Conservation (phyloP, 2,797 vertebrate genomes). For the Lates japonicus region DNA sequence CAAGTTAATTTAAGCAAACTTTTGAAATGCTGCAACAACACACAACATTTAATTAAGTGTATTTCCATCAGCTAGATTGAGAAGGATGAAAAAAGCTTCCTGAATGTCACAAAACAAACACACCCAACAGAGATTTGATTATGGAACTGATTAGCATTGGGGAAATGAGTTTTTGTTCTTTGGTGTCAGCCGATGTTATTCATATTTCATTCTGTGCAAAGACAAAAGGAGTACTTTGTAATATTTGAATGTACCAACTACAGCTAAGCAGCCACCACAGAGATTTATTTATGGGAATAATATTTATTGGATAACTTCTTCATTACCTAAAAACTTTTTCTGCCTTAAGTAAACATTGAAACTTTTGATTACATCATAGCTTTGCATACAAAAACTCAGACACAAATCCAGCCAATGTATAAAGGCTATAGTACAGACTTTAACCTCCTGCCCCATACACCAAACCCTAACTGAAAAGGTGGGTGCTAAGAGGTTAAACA, state of each 20-base stretch:
- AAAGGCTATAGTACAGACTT: neutral
- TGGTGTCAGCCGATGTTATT: conserved; percentile 34
- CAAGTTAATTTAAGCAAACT: conserved; percentile 41
- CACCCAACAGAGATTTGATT: conserved; percentile 54
- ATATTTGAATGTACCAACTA: conserved; percentile 6
- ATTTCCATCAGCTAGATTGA: conserved; percentile 26
- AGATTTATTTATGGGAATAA: conserved; percentile 19
- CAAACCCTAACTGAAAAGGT: too few species aligned
- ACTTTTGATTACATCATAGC: conserved; percentile 7
- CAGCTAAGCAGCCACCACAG: conserved; percentile 6
- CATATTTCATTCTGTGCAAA: conserved; percentile 30
- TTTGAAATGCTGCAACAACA: conserved; percentile 31
- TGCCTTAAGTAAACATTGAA: neutral
- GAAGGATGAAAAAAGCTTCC: conserved; percentile 23
- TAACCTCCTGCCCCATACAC: too few species aligned
- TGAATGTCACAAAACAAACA: conserved; percentile 50
- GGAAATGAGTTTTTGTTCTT: conserved; percentile 45
- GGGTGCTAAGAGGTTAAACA: neutral
- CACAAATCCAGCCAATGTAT: neutral
- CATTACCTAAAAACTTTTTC: conserved; percentile 20
- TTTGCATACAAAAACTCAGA: conserved; percentile 1
- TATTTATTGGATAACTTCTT: conserved; percentile 32
- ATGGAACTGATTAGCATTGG: conserved; percentile 41
- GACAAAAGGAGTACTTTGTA: conserved; percentile 16
- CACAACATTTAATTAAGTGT: conserved; percentile 37